A percentile compares a stretch with the other conserved stretches of the same genome.
Evolutionary conservation across 2,113 vertebrate genomes (phyloP).

Genomic region (Emydura subglobosa): DNA sequence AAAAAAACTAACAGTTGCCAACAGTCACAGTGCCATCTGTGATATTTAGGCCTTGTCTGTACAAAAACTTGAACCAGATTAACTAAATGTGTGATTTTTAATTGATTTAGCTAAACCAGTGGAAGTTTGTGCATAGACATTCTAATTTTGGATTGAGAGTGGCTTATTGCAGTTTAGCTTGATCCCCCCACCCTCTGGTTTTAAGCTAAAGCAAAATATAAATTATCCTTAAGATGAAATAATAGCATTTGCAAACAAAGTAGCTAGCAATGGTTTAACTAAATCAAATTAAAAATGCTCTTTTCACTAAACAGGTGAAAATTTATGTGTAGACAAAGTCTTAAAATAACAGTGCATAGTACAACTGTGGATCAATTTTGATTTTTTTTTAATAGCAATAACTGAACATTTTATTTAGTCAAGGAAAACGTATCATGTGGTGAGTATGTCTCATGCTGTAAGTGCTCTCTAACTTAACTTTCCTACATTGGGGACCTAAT

Average conservation of each 20-base stretch:
- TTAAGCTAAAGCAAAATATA: neutral
- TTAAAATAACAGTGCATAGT: neutral
- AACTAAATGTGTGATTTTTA: neutral
- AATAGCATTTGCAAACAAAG: neutral
- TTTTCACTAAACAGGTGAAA: neutral
- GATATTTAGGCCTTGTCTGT: neutral
- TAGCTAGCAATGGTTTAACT: neutral
- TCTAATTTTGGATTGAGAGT: neutral
- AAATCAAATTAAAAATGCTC: neutral
- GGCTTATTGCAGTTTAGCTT: neutral
- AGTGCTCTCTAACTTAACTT: neutral
- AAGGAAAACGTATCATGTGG: neutral
- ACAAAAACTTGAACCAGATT: neutral
- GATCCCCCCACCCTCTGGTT: neutral
- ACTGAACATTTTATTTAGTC: neutral
- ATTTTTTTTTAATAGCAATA: neutral
- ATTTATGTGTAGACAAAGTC: neutral
- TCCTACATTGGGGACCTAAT: neutral
- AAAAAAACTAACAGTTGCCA: neutral
- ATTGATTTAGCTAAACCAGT: neutral
- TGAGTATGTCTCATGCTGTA: neutral
- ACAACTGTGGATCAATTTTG: neutral
- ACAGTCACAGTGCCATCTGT: neutral
- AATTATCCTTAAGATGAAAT: neutral
- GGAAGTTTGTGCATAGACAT: neutral